Conservation (phyloP, 1,140 invertebrate species). For the Lasioglossum albipes region DNA sequence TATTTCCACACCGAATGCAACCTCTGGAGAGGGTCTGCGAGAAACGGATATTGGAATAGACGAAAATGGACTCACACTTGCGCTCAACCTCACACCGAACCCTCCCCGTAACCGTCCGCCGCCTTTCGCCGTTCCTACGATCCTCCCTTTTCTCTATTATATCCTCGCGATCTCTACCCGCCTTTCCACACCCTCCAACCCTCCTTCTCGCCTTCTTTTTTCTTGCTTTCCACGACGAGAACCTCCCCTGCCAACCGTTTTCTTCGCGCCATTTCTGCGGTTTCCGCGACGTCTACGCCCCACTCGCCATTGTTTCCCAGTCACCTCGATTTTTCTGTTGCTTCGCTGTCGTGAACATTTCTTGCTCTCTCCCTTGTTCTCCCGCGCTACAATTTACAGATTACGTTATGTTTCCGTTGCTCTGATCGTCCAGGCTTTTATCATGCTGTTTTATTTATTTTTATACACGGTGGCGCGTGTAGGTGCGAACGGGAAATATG, state of each 20-base stretch:
- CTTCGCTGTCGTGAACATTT: background rate
- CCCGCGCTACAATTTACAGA: too few species aligned
- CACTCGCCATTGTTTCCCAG: background rate
- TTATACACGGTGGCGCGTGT: too few species aligned
- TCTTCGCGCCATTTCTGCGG: constrained; percentile 20
- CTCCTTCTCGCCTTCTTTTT: background rate
- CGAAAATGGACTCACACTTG: constrained; percentile 25
- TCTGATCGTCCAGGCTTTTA: too few species aligned
- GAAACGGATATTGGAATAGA: constrained; percentile 57
- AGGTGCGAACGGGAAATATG: too few species aligned
- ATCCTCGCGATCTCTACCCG: background rate
- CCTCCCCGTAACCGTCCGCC: background rate
- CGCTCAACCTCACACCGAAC: background rate
- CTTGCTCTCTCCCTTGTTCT: background rate
- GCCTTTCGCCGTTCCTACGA: background rate
- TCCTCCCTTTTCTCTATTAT: constrained; percentile 1
- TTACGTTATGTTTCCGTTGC: too few species aligned
- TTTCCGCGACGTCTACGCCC: constrained; percentile 4
- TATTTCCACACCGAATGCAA: background rate
- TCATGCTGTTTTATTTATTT: too few species aligned
- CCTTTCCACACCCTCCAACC: background rate
- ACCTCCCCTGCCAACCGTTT: background rate
- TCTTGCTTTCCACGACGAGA: background rate
- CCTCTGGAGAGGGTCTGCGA: constrained; percentile 21
- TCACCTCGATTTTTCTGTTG: background rate